Evolutionary conservation across 2,888 invertebrate genomes (phyloP).

Genomic region (Linnaemya tessellans): DNA sequence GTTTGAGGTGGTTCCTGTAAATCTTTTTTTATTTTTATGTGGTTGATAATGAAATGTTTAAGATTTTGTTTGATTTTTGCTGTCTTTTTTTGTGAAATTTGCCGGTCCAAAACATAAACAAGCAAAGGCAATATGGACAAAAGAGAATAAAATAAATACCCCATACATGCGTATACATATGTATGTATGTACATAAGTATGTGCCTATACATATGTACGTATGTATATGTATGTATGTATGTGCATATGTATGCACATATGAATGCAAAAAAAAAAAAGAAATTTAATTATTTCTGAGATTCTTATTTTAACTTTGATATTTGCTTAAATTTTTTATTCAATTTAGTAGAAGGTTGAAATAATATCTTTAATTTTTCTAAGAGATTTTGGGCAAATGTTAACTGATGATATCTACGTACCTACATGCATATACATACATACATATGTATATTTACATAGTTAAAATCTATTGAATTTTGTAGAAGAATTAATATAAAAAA

Average conservation of each 20-base stretch:
- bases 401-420: no score
- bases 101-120: slow-evolving; percentile 3
- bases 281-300: no score
- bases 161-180: neutral
- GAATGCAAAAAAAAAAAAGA: no score
- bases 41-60: slow-evolving; percentile 53
- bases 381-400: no score
- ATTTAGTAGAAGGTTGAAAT: no score
- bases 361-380: no score
- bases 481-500: no score
- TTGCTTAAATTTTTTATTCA: no score
- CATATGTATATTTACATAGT: no score
- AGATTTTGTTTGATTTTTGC: slow-evolving; percentile 15
- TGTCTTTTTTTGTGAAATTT: neutral
- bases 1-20: slow-evolving; percentile 16
- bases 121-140: neutral
- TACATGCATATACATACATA: no score
- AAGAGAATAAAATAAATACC: neutral
- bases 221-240: neutral
- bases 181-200: neutral
- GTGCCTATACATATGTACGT: neutral
- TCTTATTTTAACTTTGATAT: no score
- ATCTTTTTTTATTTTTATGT: slow-evolving; percentile 21
- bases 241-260: neutral
- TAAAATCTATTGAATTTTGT: no score